These are phyloP conservation scores for Crotalus viridis DNA, from an alignment of 2,113 vertebrate species.

Conservation along the genomic window DNA sequence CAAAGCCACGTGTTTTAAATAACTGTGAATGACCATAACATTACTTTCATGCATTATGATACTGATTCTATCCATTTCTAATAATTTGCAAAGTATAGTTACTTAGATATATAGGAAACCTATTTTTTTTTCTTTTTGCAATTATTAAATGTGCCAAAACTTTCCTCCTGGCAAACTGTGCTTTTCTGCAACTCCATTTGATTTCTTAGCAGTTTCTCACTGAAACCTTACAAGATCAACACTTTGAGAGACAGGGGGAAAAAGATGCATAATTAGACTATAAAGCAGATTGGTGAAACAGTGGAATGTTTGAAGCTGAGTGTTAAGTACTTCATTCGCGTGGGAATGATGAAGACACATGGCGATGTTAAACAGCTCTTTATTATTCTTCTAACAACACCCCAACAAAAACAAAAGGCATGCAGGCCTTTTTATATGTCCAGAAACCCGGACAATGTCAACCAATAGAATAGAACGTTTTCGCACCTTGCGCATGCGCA, in stretches of 20 bases:
- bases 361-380: too few relatives aligned
- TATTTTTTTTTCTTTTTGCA: constrained; percentile 37
- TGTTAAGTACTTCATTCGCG: not conserved
- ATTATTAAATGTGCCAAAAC: constrained; percentile 25
- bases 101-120: constrained; percentile 16
- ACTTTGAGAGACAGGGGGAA: not conserved
- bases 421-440: too few relatives aligned
- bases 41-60: not conserved
- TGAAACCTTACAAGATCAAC: constrained; percentile 17
- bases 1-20: not conserved
- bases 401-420: too few relatives aligned
- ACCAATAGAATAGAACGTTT: too few relatives aligned
- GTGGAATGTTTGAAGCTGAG: not conserved
- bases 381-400: too few relatives aligned
- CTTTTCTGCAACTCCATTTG: constrained; percentile 37
- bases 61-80: constrained; percentile 2
- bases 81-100: not conserved
- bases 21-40: not conserved
- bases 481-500: too few relatives aligned
- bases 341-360: too few relatives aligned
- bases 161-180: constrained; percentile 1
- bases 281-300: not conserved
- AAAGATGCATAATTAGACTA: constrained; percentile 3
- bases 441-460: too few relatives aligned
- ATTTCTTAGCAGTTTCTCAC: constrained; percentile 11